Evolutionary conservation across 2,113 vertebrate genomes (phyloP).

Genomic region (Laticauda colubrina): DNA sequence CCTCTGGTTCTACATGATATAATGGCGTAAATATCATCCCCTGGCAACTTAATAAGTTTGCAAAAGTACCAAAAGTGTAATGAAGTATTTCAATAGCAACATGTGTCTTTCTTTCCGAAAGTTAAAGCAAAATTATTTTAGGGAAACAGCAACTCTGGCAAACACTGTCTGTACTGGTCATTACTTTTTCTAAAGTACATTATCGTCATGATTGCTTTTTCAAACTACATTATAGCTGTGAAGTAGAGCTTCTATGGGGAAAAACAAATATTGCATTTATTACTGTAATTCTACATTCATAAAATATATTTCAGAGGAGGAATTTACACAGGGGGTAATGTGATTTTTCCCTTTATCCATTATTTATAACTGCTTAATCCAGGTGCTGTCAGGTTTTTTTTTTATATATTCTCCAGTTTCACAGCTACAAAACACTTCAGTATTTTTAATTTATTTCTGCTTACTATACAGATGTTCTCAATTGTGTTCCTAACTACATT

Average conservation of each 20-base stretch:
- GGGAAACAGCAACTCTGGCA: slow-evolving; percentile 53
- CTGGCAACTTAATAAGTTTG: background rate
- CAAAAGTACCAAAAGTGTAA: background rate
- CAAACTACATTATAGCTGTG: slow-evolving; percentile 71
- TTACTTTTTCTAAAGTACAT: slow-evolving; percentile 68
- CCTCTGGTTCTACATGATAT: background rate
- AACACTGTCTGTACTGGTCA: slow-evolving; percentile 54
- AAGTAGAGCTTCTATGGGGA: slow-evolving; percentile 76
- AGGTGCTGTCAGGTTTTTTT: slow-evolving; percentile 76
- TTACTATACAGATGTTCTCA: slow-evolving; percentile 84
- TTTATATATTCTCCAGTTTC: slow-evolving; percentile 75
- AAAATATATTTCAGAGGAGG: slow-evolving; percentile 78
- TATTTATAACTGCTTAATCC: slow-evolving; percentile 80
- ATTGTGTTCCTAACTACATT: slow-evolving; percentile 79
- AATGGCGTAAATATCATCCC: background rate
- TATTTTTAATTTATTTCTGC: slow-evolving; percentile 83
- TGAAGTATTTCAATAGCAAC: background rate
- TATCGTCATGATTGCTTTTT: slow-evolving; percentile 64
- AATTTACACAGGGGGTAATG: slow-evolving; percentile 80
- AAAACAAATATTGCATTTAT: slow-evolving; percentile 80
- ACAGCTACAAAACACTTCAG: slow-evolving; percentile 75
- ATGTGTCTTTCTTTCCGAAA: background rate
- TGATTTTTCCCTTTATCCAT: slow-evolving; percentile 80
- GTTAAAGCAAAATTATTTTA: slow-evolving; percentile 17
- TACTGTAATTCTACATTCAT: slow-evolving; percentile 80